Conservation (phyloP, 2,113 vertebrate genomes). For the Zapornia atra region DNA sequence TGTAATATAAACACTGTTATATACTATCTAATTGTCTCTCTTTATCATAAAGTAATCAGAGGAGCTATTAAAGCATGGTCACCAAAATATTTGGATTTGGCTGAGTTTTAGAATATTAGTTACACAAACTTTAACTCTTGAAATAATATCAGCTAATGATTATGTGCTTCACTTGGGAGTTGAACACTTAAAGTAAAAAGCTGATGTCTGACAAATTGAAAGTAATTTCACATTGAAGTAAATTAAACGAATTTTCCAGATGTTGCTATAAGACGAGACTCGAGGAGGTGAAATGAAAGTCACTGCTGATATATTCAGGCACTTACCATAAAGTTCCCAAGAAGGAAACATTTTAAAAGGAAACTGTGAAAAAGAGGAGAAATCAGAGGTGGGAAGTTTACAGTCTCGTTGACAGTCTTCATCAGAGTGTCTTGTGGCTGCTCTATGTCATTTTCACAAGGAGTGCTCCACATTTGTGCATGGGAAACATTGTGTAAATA, state of each 20-base stretch:
- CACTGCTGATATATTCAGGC: neutral
- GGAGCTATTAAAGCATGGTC: neutral
- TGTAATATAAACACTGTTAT: neutral
- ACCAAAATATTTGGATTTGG: constrained; percentile 23
- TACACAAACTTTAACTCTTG: constrained; percentile 15
- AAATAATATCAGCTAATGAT: constrained; percentile 27
- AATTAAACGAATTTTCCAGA: constrained; percentile 40
- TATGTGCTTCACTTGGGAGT: neutral
- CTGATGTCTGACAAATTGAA: constrained; percentile 32
- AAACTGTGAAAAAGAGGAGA: neutral
- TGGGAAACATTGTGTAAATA: neutral
- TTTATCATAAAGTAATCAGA: neutral
- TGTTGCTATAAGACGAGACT: constrained; percentile 14
- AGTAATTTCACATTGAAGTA: constrained; percentile 46
- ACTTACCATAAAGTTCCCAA: neutral
- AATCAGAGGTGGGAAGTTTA: neutral
- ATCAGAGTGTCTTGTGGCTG: neutral
- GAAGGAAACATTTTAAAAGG: neutral
- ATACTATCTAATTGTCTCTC: neutral
- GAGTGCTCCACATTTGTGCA: neutral
- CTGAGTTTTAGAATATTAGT: neutral
- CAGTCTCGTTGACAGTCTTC: neutral
- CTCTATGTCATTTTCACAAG: neutral
- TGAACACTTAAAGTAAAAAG: constrained; percentile 18
- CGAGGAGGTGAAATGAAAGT: neutral